Evolutionary conservation across 1,140 invertebrate genomes (phyloP), one percentile per base, ranked within the genome.

Genomic region (Cotesia typhae): DNA sequence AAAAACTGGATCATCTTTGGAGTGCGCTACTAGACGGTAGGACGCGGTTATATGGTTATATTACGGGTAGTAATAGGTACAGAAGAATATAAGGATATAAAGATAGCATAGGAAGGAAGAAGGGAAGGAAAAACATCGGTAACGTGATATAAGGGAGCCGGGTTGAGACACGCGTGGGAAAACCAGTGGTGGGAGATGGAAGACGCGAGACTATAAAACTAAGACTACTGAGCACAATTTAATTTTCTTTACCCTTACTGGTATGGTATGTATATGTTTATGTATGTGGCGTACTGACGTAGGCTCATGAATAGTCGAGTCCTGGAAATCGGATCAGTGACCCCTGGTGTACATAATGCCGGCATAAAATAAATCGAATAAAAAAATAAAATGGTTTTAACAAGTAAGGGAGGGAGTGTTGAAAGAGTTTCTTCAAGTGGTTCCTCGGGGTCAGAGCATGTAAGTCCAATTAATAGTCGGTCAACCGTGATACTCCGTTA

Each of bases 401-500:
- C 36, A 60, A 60, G 35, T 59, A 37, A 28, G 14, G 37, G 35
- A 9, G 35, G 17, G 17, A 59, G 57, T 59, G 20, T 59, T 20
- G 57, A 38, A 70, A 6, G 38, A 17, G 57, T 51, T 70, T 61
- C 38, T 70, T 70, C 9, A 36, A 61, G 38, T 70, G 10, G 41
- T 59, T 59, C 20, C 57, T 59, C 36, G 60, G 38, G 59, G 59
- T 70, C 59, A 70, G 59, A 63, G 57, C 68, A 70, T 78, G 78
- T 79, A 78, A 77, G 73, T 80, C 79, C 77, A 82, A 82, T 82
- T 80, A 82, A 82, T 79, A 82, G 79, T 77, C 80, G 61, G 77
- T 77, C 75, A 72, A 70, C 75, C 76, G 57, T 59, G 20, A 17
- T 59, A 47, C 57, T 38, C 57, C 68, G 68, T 69, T 69, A 69